Percentiles rank a stretch among this genome's conserved stretches.
Evolutionary conservation across 2,888 invertebrate species (phyloP).

Genomic region (Dryadula phaetusa): DNA sequence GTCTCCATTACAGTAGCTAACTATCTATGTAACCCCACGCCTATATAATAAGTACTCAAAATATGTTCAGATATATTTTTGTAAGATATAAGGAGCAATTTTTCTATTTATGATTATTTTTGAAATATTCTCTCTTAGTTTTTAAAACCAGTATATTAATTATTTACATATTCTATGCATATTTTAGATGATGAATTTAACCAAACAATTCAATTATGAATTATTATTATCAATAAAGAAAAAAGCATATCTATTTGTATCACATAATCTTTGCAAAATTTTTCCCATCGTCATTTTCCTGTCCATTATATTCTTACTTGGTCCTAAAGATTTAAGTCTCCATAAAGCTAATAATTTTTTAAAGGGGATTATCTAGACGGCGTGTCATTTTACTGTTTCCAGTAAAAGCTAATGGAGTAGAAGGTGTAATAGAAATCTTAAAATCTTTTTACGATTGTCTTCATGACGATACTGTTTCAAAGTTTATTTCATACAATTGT

Average conservation of each 20-base stretch:
- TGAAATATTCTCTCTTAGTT: too few species aligned
- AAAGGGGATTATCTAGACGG: constrained; percentile 55
- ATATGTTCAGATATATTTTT: too few species aligned
- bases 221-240: too few species aligned
- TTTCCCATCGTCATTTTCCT: neutral
- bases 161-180: too few species aligned
- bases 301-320: constrained; percentile 7
- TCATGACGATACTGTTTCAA: constrained; percentile 39
- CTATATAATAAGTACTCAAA: too few species aligned
- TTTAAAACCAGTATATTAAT: too few species aligned
- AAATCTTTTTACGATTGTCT: constrained; percentile 47
- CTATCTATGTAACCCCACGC: too few species aligned
- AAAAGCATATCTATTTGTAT: neutral
- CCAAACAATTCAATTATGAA: too few species aligned
- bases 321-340: constrained; percentile 26
- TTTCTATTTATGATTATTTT: too few species aligned
- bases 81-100: too few species aligned
- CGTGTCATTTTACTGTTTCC: constrained; percentile 61
- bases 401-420: constrained; percentile 59
- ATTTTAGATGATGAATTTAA: neutral
- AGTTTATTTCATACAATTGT: constrained; percentile 42
- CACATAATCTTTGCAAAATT: neutral
- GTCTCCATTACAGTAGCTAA: too few species aligned
- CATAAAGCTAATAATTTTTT: constrained; percentile 43
- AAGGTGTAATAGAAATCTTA: constrained; percentile 52